A percentile compares a stretch with the other conserved stretches of the same genome.
These are phyloP conservation scores for Rousettus leschenaultii DNA, from an alignment of 2,113 vertebrate genomes.

Conservation along the genomic window DNA sequence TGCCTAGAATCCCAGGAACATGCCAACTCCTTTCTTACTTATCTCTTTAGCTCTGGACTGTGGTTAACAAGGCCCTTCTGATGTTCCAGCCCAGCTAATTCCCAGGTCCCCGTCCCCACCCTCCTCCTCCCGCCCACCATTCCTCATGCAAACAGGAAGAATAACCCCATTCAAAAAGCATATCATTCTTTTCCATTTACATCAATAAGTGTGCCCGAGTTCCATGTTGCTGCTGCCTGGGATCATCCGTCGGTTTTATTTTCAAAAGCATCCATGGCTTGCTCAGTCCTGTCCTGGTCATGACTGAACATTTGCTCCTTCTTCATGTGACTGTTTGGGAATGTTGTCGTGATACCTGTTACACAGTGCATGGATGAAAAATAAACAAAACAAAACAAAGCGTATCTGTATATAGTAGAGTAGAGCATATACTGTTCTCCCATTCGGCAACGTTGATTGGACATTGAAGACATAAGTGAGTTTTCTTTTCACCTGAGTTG, in stretches of 20 bases:
- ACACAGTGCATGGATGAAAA: slow-evolving; percentile 85
- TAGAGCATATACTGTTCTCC: slow-evolving; percentile 75
- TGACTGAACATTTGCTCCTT: slow-evolving; percentile 57
- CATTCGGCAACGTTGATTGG: slow-evolving; percentile 75
- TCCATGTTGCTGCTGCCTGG: slow-evolving; percentile 27
- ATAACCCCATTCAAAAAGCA: slow-evolving; percentile 29
- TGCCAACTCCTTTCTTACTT: slow-evolving; percentile 31
- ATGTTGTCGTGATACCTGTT: slow-evolving; percentile 84
- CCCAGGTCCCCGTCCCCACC: neutral
- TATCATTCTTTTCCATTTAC: slow-evolving; percentile 60
- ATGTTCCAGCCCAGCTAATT: neutral
- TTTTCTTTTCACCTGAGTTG: slow-evolving; percentile 77
- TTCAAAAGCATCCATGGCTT: slow-evolving; percentile 59
- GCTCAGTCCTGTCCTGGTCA: slow-evolving; percentile 53
- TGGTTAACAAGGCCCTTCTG: slow-evolving; percentile 66
- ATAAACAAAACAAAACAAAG: slow-evolving; percentile 66
- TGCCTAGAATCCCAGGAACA: slow-evolving; percentile 63
- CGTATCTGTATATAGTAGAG: slow-evolving; percentile 85
- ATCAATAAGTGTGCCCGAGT: slow-evolving; percentile 60
- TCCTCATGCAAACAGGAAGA: slow-evolving; percentile 23
- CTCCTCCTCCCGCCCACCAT: neutral
- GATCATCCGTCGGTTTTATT: slow-evolving; percentile 45
- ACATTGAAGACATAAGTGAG: slow-evolving; percentile 75
- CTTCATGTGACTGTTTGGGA: slow-evolving; percentile 76
- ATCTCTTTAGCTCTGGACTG: slow-evolving; percentile 72